Conservation (phyloP, 2,113 vertebrate genomes). For the Sander vitreus region DNA sequence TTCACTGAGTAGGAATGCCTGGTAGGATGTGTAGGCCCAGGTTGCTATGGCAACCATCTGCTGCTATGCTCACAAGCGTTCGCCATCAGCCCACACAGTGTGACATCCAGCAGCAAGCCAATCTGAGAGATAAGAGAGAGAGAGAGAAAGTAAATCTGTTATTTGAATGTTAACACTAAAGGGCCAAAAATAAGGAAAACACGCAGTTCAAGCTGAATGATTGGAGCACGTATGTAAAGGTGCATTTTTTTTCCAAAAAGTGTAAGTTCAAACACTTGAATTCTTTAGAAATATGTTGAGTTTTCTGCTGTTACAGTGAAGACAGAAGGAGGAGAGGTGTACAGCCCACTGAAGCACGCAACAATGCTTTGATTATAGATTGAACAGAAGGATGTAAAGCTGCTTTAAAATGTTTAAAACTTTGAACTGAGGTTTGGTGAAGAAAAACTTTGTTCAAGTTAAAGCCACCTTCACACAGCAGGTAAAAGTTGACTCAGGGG, state of each 20-base stretch:
- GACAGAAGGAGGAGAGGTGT: conserved; percentile 51
- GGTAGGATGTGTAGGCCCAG: conserved; percentile 85
- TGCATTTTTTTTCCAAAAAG: neutral
- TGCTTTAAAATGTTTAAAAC: conserved; percentile 27
- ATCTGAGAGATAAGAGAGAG: conserved; percentile 54
- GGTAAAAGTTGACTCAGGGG: neutral
- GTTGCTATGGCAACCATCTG: conserved; percentile 87
- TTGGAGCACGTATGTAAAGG: neutral
- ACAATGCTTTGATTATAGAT: conserved; percentile 23
- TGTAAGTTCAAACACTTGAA: neutral
- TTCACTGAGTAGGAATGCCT: conserved; percentile 87
- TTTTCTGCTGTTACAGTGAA: neutral
- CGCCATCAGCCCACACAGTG: conserved; percentile 84
- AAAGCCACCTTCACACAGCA: neutral
- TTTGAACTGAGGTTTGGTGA: conserved; percentile 10
- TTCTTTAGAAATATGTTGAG: neutral
- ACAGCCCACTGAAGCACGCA: neutral
- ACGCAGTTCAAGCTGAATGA: conserved; percentile 6
- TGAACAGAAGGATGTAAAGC: conserved; percentile 44
- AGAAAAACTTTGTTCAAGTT: neutral
- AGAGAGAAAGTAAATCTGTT: conserved; percentile 37
- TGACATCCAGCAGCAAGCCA: conserved; percentile 78
- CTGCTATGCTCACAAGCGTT: conserved; percentile 81
- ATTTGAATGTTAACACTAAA: conserved; percentile 49
- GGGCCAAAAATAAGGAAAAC: conserved; percentile 39